phyloP scores from a whole-genome alignment of 2,888 invertebrate genomes.

The Acanthosepion esculentum region DNA sequence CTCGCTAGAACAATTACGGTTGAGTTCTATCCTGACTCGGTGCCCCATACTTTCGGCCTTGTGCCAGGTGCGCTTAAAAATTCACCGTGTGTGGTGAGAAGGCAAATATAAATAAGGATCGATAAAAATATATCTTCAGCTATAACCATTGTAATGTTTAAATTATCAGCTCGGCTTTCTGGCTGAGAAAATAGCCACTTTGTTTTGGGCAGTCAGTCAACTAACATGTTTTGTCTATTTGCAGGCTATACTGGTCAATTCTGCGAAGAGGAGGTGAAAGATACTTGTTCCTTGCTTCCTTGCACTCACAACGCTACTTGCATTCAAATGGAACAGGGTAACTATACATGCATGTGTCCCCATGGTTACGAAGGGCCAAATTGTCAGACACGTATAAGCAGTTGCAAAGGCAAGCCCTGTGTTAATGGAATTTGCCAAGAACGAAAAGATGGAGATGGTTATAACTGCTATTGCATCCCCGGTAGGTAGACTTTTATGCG shows the following conservation, averaged over 20 bases:
- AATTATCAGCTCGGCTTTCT: neutral
- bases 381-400: neutral
- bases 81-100: no score
- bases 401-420: slow-evolving; percentile 36
- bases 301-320: slow-evolving; percentile 15
- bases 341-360: slow-evolving; percentile 39
- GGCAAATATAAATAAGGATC: no score
- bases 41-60: no score
- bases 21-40: no score
- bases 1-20: no score
- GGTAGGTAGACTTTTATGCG: neutral
- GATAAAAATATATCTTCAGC: no score
- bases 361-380: slow-evolving; percentile 37
- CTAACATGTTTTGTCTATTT: neutral
- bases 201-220: neutral
- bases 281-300: neutral
- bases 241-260: neutral
- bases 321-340: neutral
- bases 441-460: neutral
- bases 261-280: slow-evolving; percentile 13
- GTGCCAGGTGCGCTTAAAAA: no score
- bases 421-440: slow-evolving; percentile 38
- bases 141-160: no score
- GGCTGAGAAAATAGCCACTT: neutral
- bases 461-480: slow-evolving; percentile 43